Conservation (phyloP, 2,797 vertebrate genomes). For the Tapirus indicus region DNA sequence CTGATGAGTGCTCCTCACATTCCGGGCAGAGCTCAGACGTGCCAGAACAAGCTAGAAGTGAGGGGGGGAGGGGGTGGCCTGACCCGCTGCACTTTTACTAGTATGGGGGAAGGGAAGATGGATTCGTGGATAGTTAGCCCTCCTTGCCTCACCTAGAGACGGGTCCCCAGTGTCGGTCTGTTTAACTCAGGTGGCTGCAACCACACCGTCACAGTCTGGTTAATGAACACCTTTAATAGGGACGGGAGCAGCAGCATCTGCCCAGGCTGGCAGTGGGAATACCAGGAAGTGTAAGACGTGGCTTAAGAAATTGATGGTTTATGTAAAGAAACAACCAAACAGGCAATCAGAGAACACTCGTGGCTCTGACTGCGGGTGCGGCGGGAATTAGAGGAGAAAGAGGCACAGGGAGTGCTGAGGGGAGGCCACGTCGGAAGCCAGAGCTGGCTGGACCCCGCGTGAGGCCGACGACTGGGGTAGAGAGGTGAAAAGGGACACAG, state of each 20-base stretch:
- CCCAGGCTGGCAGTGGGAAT: not conserved
- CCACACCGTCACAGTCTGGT: not conserved
- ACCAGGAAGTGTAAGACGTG: not conserved
- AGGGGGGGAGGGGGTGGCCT: not conserved
- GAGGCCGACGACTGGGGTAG: not conserved
- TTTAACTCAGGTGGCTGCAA: not conserved
- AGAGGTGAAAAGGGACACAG: no score
- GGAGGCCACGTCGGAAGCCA: not conserved
- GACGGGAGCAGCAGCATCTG: no score
- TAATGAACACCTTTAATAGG: not conserved
- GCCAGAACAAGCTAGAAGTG: not conserved
- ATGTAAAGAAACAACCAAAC: not conserved
- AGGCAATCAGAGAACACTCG: no score
- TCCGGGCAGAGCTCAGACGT: not conserved
- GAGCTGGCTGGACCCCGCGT: fast-evolving
- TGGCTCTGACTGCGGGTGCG: not conserved
- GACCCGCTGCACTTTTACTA: not conserved
- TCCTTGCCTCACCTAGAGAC: not conserved
- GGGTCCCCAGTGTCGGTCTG: no score
- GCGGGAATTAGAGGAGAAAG: not conserved
- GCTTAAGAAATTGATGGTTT: not conserved
- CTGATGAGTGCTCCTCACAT: no score
- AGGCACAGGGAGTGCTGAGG: not conserved
- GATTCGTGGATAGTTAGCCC: not conserved
- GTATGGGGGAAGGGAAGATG: not conserved